Conservation (phyloP, 2,797 vertebrate species). For the Loriculus beryllinus region DNA sequence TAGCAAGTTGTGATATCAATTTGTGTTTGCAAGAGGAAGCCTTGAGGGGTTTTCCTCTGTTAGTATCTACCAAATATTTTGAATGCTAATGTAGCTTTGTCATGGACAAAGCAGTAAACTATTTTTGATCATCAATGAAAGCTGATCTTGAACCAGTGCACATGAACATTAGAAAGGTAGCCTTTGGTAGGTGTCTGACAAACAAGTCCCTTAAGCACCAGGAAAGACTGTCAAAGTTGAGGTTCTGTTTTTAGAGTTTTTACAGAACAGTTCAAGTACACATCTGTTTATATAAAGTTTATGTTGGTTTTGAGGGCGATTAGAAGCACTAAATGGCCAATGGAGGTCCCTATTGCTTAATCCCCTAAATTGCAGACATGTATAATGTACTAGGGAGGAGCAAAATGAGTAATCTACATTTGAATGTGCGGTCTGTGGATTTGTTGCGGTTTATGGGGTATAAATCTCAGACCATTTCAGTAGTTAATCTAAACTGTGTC, state of each 20-base stretch:
- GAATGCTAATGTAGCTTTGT: background rate
- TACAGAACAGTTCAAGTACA: background rate
- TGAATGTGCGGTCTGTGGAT: background rate
- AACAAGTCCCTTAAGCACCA: background rate
- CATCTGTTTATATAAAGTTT: rapidly evolving
- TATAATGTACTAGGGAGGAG: background rate
- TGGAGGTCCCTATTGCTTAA: background rate
- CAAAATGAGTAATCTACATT: rapidly evolving
- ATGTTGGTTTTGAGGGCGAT: background rate
- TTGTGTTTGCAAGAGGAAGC: background rate
- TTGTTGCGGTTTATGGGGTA: background rate
- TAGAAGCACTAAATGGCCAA: background rate
- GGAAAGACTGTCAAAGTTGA: background rate
- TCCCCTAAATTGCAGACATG: background rate
- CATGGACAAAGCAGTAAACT: background rate
- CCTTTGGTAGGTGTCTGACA: background rate
- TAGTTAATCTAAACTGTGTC: background rate
- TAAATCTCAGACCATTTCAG: background rate
- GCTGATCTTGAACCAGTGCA: background rate
- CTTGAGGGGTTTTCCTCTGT: background rate
- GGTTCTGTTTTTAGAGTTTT: background rate
- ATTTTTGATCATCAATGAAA: background rate
- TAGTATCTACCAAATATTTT: background rate
- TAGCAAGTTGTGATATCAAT: background rate
- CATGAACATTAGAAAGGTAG: background rate